These are phyloP conservation scores for Diploptera punctata DNA, from an alignment of 2,888 invertebrate genomes.

Conservation along the genomic window DNA sequence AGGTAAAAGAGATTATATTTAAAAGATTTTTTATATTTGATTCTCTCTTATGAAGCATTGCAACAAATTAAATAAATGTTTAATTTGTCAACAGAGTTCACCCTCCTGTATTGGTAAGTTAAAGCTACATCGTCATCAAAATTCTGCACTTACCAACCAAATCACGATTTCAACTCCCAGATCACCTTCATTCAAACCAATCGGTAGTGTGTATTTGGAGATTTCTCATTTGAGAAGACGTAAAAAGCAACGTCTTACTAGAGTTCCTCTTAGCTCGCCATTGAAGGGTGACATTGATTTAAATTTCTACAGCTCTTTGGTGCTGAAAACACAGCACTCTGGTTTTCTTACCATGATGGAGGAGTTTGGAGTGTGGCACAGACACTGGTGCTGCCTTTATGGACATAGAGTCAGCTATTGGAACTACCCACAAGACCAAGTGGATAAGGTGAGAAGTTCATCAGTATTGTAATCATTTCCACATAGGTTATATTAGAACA, in stretches of 20 bases:
- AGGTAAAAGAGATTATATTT: too few species aligned
- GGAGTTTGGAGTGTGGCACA: not conserved
- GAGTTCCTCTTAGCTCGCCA: not conserved
- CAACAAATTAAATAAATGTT: too few species aligned
- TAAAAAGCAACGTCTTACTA: not conserved
- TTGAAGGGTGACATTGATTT: not conserved
- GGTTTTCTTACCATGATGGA: slow-evolving; percentile 19
- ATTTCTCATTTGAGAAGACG: not conserved
- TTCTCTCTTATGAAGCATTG: too few species aligned
- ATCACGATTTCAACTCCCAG: too few species aligned
- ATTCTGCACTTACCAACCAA: too few species aligned
- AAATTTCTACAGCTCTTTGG: not conserved
- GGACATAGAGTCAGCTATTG: slow-evolving; percentile 13
- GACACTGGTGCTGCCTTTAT: slow-evolving; percentile 9
- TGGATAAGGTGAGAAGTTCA: not conserved
- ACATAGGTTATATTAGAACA: too few species aligned
- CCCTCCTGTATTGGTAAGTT: too few species aligned
- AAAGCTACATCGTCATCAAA: too few species aligned
- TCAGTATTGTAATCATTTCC: too few species aligned
- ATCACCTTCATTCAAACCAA: not conserved
- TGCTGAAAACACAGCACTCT: not conserved
- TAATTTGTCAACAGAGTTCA: too few species aligned
- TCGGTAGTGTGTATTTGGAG: not conserved
- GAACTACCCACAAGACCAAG: slow-evolving; percentile 23
- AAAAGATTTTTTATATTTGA: too few species aligned